Evolutionary conservation across 1,140 invertebrate genomes (phyloP), one percentile per base, ranked within the genome.

Genomic region (Halictus rubicundus): DNA sequence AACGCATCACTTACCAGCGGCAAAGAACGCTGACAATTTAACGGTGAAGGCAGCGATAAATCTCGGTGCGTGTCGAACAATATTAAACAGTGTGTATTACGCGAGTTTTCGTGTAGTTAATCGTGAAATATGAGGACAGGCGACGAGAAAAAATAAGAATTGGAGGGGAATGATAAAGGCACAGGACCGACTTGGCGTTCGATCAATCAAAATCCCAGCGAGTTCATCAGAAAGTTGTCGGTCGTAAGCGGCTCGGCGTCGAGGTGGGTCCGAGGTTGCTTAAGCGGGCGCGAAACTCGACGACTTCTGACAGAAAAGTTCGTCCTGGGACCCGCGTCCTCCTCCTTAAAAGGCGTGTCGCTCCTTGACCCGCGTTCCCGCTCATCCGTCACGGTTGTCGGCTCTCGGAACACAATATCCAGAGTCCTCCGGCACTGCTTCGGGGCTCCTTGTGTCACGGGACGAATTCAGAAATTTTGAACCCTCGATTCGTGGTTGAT

Each of bases 341-440:
- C 46, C 42, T 70, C 69, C 83, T 85, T 81, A 78, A 74, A 85
- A 85, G 79, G 83, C 63, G 79, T 65, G 65, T 81, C 83, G 78
- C 78, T 81, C 79, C 83, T 85, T 85, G 78, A 85, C 83, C 84
- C 74, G 73, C 65, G 72, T 85, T 64, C 61, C 68, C 42, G 79
- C 73, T 78, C 83, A 85, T 85, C 64, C 72, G 84, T 86, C 83
- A 86, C 75, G 84, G 61, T 80, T 85, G 84, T 85, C 84, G 65
- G 59, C 77, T 78, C 66, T 77, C 65, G 69, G 66, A 68, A 81
- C 80, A 81, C 83, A 68, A 78, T 78, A 77, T 81, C 77, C 61
- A 70, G 59, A 61, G 81, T 82, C 64, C 54, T 54, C 63, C 57
- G 64, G 57, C 69, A 16, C 59, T 49, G 60, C 73, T 66, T 54